A percentile compares a stretch with the other conserved stretches of the same genome.
Evolutionary conservation across 2,113 vertebrate genomes (phyloP).

Genomic region (Ceyx cyanopectus): DNA sequence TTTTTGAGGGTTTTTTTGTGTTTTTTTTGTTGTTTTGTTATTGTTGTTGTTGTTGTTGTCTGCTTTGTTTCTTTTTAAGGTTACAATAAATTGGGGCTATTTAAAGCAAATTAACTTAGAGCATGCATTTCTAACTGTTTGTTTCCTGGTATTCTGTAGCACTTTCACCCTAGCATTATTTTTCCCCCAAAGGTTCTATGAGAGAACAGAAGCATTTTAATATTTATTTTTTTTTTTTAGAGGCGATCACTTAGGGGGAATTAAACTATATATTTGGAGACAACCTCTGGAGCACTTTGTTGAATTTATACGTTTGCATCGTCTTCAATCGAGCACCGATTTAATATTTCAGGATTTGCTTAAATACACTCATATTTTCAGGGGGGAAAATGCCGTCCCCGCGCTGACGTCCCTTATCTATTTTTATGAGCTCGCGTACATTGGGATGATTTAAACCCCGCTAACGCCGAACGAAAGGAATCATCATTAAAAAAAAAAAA

Average conservation of each 20-base stretch:
- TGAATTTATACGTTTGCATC: conserved; percentile 42
- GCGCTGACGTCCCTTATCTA: conserved; percentile 32
- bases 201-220: not conserved
- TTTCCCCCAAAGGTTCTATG: not conserved
- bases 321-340: conserved; percentile 60
- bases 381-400: not conserved
- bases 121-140: not conserved
- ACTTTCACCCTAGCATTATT: not conserved
- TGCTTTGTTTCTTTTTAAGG: not conserved
- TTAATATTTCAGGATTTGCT: conserved; percentile 72
- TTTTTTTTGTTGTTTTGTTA: not conserved
- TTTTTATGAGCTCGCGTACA: conserved; percentile 59
- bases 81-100: not conserved
- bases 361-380: conserved; percentile 71
- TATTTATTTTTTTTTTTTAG: conserved; percentile 15
- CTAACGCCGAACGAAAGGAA: not conserved
- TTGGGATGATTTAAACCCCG: conserved; percentile 59
- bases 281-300: conserved; percentile 43
- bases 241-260: conserved; percentile 67
- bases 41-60: not conserved
- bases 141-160: not conserved
- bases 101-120: not conserved
- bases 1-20: no score
- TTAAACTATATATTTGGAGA: conserved; percentile 64
- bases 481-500: no score